Evolutionary conservation across 2,113 vertebrate species (phyloP).

Genomic region (Tangachromis dhanisi): DNA sequence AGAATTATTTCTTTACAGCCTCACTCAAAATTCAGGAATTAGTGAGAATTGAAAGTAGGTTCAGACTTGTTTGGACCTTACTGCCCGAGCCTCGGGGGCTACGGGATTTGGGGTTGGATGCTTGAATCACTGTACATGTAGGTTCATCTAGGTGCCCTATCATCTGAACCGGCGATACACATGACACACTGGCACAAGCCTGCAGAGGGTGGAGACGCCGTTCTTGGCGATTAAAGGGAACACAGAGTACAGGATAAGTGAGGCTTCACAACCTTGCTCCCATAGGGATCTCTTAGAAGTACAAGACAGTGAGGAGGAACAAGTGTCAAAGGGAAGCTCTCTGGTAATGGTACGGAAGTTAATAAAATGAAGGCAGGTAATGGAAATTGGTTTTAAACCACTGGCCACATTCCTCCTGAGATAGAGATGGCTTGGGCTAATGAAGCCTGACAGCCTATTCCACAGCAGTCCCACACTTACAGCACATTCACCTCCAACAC

Average conservation of each 20-base stretch:
- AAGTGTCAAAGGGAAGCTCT: slow-evolving; percentile 56
- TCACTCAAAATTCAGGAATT: slow-evolving; percentile 2
- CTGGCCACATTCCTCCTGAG: slow-evolving; percentile 68
- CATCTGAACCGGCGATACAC: background rate
- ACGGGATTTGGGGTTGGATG: background rate
- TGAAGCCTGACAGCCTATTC: slow-evolving; percentile 75
- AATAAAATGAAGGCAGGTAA: slow-evolving; percentile 73
- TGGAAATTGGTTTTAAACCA: slow-evolving; percentile 77
- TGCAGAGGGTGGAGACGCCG: background rate
- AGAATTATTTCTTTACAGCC: background rate
- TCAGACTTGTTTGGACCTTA: background rate
- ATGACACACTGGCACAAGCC: background rate
- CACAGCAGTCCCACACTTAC: slow-evolving; percentile 58
- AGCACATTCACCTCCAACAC: slow-evolving; percentile 59
- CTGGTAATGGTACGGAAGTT: slow-evolving; percentile 71
- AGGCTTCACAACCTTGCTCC: slow-evolving; percentile 32
- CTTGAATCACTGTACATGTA: background rate
- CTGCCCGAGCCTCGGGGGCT: background rate
- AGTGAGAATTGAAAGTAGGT: background rate
- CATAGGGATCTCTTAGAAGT: slow-evolving; percentile 42
- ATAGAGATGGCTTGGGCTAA: slow-evolving; percentile 70
- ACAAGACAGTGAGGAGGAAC: slow-evolving; percentile 55
- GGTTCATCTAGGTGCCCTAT: background rate
- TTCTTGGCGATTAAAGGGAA: slow-evolving; percentile 36
- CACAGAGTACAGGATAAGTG: slow-evolving; percentile 36